Base-by-base conservation (phyloP, 2,888 invertebrate genomes). In the Andricus quercusramuli region DNA sequence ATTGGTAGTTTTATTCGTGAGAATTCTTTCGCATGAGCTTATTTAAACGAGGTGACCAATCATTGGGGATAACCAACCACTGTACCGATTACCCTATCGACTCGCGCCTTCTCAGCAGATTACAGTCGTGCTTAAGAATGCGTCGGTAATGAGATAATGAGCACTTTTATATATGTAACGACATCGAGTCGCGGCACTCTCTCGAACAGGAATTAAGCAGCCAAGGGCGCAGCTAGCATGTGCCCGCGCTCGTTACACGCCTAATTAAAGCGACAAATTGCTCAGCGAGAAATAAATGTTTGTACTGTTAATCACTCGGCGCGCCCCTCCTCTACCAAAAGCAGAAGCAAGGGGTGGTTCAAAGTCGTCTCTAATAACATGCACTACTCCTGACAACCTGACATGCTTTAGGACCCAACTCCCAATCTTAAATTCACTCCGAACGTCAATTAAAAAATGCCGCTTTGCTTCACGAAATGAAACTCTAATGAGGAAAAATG, bases 181-280 rank as follows among this genome's bases (percentile, higher is more conserved):
- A 56, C 79, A 62, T 17, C 56, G 62, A 59, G 41, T 78, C 68
- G 67, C 37, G 47, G 56, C 62, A 41, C 56, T 74, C 41, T 64
- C 79, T 64, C 17, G 47, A 64, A 32, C 79, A 74, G 22, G 37
- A 32, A 37, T 37, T 37, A 37, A 62, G 67, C 66, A 79, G 62
- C 20, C 65, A 79, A 51, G 32, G 64, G 41, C 29, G 41, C 37
- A 79, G 66, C 41, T 41, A 67, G 66, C 80, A 80, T 79, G 77
- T 67, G 78, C 83, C 77, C 78, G 79, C 80, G 83, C 88, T 89
- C 86, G 90, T 90, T 91, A 89, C 89, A 91, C 88, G 90, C 85
- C 87, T 89, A 90, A 91, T 90, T 91, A 90, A 89, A 88, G 86
- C 89, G 89, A 89, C 90, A 89, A 91, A 90, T 91, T 89, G 85